These are phyloP conservation scores for Elaeidobius kamerunicus DNA, from an alignment of 2,888 invertebrate species.

Conservation along the genomic window DNA sequence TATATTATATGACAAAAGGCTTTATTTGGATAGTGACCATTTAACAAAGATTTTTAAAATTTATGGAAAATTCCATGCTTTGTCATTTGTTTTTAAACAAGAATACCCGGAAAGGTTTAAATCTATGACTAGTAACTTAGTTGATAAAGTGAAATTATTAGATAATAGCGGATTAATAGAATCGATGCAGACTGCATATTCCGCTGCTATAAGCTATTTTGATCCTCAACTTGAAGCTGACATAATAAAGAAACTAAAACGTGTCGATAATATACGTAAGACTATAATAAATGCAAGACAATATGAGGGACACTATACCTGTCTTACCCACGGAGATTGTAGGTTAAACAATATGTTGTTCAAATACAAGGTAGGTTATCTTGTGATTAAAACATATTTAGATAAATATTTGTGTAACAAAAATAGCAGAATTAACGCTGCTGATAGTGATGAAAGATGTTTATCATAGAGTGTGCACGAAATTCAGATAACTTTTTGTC, in stretches of 20 bases:
- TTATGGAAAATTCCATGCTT: slow-evolving; percentile 26
- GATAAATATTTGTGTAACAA: too few relatives aligned
- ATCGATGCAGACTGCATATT: slow-evolving; percentile 1
- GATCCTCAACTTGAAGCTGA: slow-evolving; percentile 12
- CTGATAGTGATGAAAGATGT: neutral
- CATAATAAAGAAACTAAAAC: slow-evolving; percentile 8
- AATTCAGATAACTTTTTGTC: neutral
- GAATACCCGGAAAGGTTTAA: slow-evolving; percentile 13
- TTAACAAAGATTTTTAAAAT: slow-evolving; percentile 16
- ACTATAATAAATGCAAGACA: neutral
- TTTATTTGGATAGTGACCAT: slow-evolving; percentile 10
- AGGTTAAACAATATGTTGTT: slow-evolving; percentile 23
- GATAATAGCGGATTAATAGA: neutral
- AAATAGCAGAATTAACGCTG: neutral
- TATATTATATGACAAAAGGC: slow-evolving; percentile 1
- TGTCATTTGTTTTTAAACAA: slow-evolving; percentile 22
- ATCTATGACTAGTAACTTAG: slow-evolving; percentile 1
- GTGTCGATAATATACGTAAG: slow-evolving; percentile 5
- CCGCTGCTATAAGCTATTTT: slow-evolving; percentile 8
- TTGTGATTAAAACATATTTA: neutral
- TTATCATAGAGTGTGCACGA: neutral
- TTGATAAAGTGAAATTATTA: slow-evolving; percentile 4
- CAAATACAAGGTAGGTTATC: slow-evolving; percentile 22
- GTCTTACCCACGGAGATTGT: slow-evolving; percentile 25
- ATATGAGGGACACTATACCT: slow-evolving; percentile 14